Percentiles rank a stretch among this genome's conserved stretches.
Conservation (phyloP, 2,113 vertebrate genomes). For the Circaetus gallicus region DNA sequence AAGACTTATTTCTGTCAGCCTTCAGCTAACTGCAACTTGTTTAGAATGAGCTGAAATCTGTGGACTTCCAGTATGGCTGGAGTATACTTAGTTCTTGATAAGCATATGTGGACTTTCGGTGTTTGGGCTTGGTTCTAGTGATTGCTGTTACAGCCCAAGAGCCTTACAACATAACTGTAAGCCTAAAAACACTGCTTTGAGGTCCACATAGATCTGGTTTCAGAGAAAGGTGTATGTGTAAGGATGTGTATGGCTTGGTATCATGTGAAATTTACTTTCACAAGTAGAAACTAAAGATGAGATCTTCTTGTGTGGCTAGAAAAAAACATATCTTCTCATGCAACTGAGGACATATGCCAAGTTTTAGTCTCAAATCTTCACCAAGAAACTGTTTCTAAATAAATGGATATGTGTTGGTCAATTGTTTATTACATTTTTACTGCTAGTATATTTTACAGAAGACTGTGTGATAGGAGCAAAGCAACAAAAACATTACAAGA, state of each 20-base stretch:
- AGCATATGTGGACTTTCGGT: neutral
- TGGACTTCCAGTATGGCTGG: neutral
- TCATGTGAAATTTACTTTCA: neutral
- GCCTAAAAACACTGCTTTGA: neutral
- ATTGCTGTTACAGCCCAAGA: neutral
- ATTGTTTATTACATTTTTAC: constrained; percentile 16
- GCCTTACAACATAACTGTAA: neutral
- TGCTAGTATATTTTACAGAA: neutral
- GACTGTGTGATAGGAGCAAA: neutral
- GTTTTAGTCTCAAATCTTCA: neutral
- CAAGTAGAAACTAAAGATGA: neutral
- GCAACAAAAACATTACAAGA: neutral
- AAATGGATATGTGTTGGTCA: neutral
- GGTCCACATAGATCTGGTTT: neutral
- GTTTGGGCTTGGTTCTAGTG: neutral
- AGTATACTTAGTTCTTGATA: neutral
- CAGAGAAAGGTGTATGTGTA: neutral
- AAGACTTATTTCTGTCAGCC: neutral
- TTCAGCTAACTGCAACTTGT: neutral
- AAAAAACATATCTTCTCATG: neutral
- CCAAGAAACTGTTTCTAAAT: neutral
- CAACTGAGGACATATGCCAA: neutral
- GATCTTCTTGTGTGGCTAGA: neutral
- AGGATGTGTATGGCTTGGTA: neutral
- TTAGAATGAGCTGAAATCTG: neutral